phyloP scores from a whole-genome alignment of 2,888 invertebrate species.

The Xestoiulus laeticollis region DNA sequence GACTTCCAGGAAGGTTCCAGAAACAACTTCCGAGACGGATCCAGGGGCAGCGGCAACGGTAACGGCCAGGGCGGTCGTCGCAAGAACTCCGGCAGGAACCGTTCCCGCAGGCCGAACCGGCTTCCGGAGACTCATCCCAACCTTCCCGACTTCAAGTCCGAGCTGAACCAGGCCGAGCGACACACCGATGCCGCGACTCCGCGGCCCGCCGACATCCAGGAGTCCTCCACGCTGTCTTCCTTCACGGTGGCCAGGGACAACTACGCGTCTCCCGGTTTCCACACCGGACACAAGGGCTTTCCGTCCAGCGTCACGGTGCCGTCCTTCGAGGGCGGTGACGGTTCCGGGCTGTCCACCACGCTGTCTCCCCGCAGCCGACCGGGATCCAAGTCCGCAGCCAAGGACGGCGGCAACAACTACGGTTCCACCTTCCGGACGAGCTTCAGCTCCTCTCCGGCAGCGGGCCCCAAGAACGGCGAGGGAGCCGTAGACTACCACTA shows the following conservation, averaged over 20 bases:
- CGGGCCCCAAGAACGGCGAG: neutral
- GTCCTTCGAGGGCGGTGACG: neutral
- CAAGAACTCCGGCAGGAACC: neutral
- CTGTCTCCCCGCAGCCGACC: neutral
- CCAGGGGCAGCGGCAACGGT: neutral
- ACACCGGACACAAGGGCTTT: conserved; percentile 50
- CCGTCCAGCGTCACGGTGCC: conserved; percentile 49
- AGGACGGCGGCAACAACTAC: neutral
- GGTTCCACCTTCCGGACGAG: neutral
- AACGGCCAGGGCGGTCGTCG: neutral
- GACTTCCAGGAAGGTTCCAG: neutral
- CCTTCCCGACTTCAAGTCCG: conserved; percentile 32
- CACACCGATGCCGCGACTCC: neutral
- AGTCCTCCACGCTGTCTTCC: neutral
- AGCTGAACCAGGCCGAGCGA: neutral
- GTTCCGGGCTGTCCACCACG: too few relatives aligned
- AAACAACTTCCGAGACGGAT: neutral
- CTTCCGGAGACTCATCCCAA: conserved; percentile 50
- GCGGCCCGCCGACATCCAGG: neutral
- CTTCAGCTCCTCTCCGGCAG: conserved; percentile 14
- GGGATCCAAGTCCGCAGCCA: neutral
- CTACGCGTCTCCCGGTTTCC: conserved; percentile 50
- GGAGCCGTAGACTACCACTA: conserved; percentile 19
- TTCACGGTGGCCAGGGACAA: neutral
- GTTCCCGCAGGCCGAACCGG: neutral